Evolutionary conservation across 2,113 vertebrate genomes (phyloP).

Genomic region (Rafetus swinhoei): DNA sequence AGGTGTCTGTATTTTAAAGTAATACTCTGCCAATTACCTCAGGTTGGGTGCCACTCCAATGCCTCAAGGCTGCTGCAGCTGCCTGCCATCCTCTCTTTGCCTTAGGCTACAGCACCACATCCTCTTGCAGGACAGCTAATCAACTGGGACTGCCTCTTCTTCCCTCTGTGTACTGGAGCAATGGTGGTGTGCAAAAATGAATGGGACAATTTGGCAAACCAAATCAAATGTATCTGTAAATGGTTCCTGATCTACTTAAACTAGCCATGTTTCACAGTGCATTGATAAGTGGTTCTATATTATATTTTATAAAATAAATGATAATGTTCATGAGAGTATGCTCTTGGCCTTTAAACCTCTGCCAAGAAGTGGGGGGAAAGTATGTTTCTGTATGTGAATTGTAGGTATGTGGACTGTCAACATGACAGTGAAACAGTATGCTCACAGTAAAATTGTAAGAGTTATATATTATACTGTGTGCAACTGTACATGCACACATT

Average conservation of each 20-base stretch:
- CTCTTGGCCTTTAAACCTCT: slow-evolving; percentile 39
- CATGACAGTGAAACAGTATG: background rate
- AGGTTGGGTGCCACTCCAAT: slow-evolving; percentile 32
- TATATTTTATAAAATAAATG: slow-evolving; percentile 31
- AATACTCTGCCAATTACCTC: background rate
- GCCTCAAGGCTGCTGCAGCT: slow-evolving; percentile 22
- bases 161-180: background rate
- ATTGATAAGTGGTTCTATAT: slow-evolving; percentile 38
- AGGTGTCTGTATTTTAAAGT: slow-evolving; percentile 21
- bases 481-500: background rate
- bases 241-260: background rate
- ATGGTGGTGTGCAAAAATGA: background rate
- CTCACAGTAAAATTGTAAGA: background rate
- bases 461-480: background rate
- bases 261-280: slow-evolving; percentile 7
- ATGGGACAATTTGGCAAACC: slow-evolving; percentile 22
- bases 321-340: background rate
- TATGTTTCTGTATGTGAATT: background rate
- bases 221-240: slow-evolving; percentile 51
- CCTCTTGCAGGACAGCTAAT: background rate
- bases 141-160: background rate
- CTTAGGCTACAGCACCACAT: background rate
- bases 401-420: background rate
- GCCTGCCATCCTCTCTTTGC: background rate
- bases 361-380: background rate